A percentile compares a stretch with the other conserved stretches of the same genome.
Conservation (phyloP, 2,888 invertebrate genomes). For the Tinea semifulvella region DNA sequence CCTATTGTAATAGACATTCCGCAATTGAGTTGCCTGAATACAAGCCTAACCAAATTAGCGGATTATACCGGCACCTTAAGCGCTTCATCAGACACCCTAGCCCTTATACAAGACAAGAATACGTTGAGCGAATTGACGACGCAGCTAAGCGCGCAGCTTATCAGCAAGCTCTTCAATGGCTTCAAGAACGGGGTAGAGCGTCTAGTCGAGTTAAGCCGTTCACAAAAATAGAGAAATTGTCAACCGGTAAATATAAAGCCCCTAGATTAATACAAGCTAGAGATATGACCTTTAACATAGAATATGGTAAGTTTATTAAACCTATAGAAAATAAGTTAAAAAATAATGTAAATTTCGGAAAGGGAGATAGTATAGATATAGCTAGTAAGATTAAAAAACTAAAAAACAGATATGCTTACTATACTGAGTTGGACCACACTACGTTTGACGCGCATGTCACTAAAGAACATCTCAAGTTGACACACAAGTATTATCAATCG, state of each 20-base stretch:
- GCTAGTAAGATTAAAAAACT: not conserved
- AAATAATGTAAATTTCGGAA: not conserved
- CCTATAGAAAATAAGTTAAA: not conserved
- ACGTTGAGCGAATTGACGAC: not conserved
- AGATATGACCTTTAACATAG: not conserved
- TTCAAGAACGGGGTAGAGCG: not conserved
- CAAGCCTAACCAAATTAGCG: not conserved
- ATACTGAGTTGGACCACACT: not conserved
- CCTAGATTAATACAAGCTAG: not conserved
- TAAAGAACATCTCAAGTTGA: not conserved
- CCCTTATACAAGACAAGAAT: not conserved
- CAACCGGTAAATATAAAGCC: not conserved
- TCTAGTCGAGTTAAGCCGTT: not conserved
- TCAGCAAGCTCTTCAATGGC: not conserved
- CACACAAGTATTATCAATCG: not conserved
- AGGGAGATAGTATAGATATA: not conserved
- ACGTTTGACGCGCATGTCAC: not conserved
- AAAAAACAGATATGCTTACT: not conserved
- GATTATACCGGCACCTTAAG: not conserved
- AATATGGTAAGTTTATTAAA: not conserved
- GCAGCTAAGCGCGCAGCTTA: not conserved
- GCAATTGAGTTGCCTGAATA: not conserved
- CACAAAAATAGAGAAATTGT: too few species aligned
- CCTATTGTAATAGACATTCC: not conserved
- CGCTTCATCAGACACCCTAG: not conserved